Evolutionary conservation across 2,113 vertebrate species (phyloP), one percentile per base, ranked within the genome.

Genomic region (Muntiacus reevesi): DNA sequence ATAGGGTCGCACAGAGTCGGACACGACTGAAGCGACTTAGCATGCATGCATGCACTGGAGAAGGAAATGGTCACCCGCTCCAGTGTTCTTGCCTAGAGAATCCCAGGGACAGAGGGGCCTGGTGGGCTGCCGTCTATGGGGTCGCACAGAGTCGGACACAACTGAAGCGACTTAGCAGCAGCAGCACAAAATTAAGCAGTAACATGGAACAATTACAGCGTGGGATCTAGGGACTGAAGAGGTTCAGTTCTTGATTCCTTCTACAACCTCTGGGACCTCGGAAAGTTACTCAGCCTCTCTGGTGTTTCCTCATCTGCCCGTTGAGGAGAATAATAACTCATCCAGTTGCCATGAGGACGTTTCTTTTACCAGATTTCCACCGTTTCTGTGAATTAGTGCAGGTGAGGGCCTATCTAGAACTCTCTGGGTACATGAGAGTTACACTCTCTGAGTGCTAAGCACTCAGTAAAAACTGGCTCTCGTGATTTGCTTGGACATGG

Each of bases 131-230:
- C 9, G 4, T 71, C 64, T 36, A 1, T 36, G 2, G 17, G n/a
- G n/a, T 36, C 2, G 0, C 8, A 19, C 33, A 67, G 33, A 4
- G 2, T 67, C 0, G 0, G n/a, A 36, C n/a, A 71, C 2, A 9
- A 19, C n/a, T 71, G 64, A 64, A 67, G 33, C 7, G 2, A 21
- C 64, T 67, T 19, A 36, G 64, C 33, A 21, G 64, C 7, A 64
- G 33, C 17, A 67, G 33, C 64, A 36, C 64, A 64, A 62, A 54
- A 30, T 52, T 87, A 57, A 57, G 25, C 0, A 0, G 15, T 84
- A 19, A 88, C 60, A 19, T 36, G 4, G 10, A 40, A 1, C 47
- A 16, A 16, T 87, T 54, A 43, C 67, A 40, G 10, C 4, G 10
- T 11, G 71, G 27, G 25, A 9, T 5, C 52, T 74, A 5, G 47